phyloP scores from a whole-genome alignment of 2,888 invertebrate genomes.

The Hirtodrosophila duncani region DNA sequence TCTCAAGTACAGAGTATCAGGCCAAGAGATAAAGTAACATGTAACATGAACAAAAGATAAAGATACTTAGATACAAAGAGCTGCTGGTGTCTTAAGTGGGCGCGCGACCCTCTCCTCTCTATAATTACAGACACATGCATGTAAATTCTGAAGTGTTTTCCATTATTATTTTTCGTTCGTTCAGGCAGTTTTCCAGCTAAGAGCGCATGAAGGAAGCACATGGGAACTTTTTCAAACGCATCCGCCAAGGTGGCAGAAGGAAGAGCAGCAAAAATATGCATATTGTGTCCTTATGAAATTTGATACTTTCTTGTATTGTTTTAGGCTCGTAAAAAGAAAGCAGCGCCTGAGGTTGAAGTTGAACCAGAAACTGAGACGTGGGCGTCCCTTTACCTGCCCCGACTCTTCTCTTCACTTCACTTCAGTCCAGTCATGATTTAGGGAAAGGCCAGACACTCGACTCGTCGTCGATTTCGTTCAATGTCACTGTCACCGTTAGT shows the following conservation, averaged over 20 bases:
- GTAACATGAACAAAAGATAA: constrained; percentile 8
- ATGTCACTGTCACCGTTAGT: constrained; percentile 26
- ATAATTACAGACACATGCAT: constrained; percentile 56
- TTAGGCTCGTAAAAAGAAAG: constrained; percentile 32
- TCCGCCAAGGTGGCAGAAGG: constrained; percentile 12
- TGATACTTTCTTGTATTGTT: constrained; percentile 53
- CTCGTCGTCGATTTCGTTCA: constrained; percentile 11
- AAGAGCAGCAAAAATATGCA: constrained; percentile 16
- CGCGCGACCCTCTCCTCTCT: constrained; percentile 46
- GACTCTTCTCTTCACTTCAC: constrained; percentile 9
- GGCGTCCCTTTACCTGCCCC: constrained; percentile 54
- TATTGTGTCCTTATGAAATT: constrained; percentile 61
- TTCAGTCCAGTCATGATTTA: constrained; percentile 3
- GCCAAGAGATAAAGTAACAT: constrained; percentile 33
- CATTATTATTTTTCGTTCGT: constrained; percentile 28
- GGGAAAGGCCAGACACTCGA: constrained; percentile 24
- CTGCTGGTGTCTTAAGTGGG: constrained; percentile 56
- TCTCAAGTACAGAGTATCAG: too few relatives aligned
- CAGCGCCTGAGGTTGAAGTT: constrained; percentile 24
- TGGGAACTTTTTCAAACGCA: constrained; percentile 48
- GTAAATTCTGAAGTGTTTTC: constrained; percentile 49
- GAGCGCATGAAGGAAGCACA: constrained; percentile 33
- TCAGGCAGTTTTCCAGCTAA: constrained; percentile 38
- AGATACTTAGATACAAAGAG: constrained; percentile 8
- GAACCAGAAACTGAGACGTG: constrained; percentile 46